These are phyloP conservation scores for Ailurus styani DNA, from an alignment of 2,113 vertebrate species.

Conservation along the genomic window DNA sequence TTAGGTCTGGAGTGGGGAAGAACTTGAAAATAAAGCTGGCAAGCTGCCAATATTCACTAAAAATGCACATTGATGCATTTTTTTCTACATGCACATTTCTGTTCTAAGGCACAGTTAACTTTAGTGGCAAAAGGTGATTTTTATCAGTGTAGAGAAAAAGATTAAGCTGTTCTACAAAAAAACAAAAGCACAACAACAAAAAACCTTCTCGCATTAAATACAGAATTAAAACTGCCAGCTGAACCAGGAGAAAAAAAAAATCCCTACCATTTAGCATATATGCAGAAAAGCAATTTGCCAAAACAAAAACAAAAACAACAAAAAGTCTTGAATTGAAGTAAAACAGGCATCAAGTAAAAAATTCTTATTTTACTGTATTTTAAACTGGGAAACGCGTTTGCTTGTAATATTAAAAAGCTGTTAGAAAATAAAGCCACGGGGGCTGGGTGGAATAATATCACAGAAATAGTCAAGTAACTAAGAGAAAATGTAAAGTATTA, in stretches of 20 bases:
- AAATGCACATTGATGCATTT: constrained; percentile 2
- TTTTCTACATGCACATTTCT: constrained; percentile 28
- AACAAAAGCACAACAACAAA: background rate
- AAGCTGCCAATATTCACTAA: constrained; percentile 2
- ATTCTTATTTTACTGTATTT: constrained; percentile 29
- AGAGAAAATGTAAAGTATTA: constrained; percentile 37
- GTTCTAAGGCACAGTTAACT: background rate
- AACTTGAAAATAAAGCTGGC: constrained; percentile 39
- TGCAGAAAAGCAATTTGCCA: background rate
- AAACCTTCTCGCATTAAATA: background rate
- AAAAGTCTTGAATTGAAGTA: background rate
- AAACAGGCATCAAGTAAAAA: background rate
- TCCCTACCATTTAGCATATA: background rate
- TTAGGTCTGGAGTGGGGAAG: background rate
- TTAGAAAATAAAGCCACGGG: constrained; percentile 8
- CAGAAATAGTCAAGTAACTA: constrained; percentile 3
- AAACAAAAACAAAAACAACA: constrained; percentile 2
- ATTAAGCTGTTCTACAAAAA: background rate
- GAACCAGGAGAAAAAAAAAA: background rate
- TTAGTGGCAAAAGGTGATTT: constrained; percentile 18
- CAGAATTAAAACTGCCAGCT: background rate
- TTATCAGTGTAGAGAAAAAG: constrained; percentile 44
- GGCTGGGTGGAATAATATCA: background rate
- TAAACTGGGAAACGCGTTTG: background rate
- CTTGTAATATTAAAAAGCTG: constrained; percentile 31